Evolutionary conservation across 2,888 invertebrate genomes (phyloP).

Genomic region (Platycheirus rosarum): DNA sequence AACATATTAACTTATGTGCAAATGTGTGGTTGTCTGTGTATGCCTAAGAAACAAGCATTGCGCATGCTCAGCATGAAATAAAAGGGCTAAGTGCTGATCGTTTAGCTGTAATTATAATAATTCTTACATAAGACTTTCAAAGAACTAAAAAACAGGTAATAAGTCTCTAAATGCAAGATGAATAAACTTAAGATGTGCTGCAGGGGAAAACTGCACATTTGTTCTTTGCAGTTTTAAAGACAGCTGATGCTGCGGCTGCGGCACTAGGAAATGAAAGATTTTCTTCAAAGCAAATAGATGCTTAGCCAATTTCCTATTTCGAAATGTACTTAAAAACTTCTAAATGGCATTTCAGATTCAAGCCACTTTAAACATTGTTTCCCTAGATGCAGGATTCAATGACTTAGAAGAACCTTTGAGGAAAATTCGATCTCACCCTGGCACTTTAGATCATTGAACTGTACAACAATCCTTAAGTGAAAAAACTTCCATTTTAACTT

Average conservation of each 20-base stretch:
- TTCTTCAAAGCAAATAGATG: constrained; percentile 3
- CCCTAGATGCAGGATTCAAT: too few relatives aligned
- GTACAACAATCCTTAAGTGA: constrained; percentile 17
- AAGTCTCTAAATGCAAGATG: background rate
- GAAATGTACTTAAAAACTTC: background rate
- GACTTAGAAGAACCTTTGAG: too few relatives aligned
- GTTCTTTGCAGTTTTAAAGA: constrained; percentile 20
- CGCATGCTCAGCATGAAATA: constrained; percentile 13
- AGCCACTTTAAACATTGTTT: too few relatives aligned
- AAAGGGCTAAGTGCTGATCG: constrained; percentile 35
- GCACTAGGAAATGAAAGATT: constrained; percentile 29
- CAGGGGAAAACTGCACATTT: constrained; percentile 17
- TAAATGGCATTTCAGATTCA: background rate
- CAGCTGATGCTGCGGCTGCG: background rate
- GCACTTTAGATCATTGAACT: constrained; percentile 16
- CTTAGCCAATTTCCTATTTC: background rate
- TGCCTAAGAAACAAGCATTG: too few relatives aligned
- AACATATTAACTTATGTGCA: too few relatives aligned
- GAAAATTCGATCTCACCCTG: constrained; percentile 10
- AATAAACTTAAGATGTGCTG: constrained; percentile 1
- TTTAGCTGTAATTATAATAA: constrained; percentile 52
- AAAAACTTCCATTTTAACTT: constrained; percentile 24
- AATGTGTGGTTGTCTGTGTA: background rate
- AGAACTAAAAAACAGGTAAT: background rate
- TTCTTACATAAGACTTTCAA: constrained; percentile 33